Evolutionary conservation across 30 jellyfish, hydroid and myxozoan genomes (phyloP).

Genomic region (Chrysaora quinquecirrha): DNA sequence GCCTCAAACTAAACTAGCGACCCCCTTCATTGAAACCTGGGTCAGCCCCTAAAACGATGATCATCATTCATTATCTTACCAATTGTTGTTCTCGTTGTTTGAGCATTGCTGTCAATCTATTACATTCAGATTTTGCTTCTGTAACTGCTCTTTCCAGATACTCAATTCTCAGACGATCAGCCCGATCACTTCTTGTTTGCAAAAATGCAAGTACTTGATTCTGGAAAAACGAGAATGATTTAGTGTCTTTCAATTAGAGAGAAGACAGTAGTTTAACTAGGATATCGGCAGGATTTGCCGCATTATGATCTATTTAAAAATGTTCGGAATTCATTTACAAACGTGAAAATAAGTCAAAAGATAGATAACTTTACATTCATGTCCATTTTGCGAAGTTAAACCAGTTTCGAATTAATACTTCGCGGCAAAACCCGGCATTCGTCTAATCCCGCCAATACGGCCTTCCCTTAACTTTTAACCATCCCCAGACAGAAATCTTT

Average conservation of each 20-base stretch:
- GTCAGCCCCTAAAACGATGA: too few relatives aligned
- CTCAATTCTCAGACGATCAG: conserved; percentile 55
- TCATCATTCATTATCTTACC: not conserved
- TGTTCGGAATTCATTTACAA: not conserved
- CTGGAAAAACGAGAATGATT: conserved; percentile 9
- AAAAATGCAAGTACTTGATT: conserved; percentile 55
- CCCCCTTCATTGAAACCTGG: too few relatives aligned
- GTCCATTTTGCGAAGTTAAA: not conserved
- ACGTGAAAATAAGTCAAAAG: not conserved
- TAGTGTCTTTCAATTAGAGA: not conserved
- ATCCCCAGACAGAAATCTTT: too few relatives aligned
- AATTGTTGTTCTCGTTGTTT: conserved; percentile 7
- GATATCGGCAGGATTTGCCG: too few relatives aligned
- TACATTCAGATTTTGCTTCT: conserved; percentile 26
- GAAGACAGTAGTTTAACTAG: too few relatives aligned
- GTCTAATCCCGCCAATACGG: too few relatives aligned
- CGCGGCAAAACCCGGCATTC: too few relatives aligned
- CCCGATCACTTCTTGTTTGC: conserved; percentile 61
- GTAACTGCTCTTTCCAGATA: conserved; percentile 40
- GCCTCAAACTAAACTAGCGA: too few relatives aligned
- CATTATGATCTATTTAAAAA: not conserved
- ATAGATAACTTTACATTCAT: not conserved
- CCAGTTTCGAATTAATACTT: too few relatives aligned
- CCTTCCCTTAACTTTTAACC: too few relatives aligned
- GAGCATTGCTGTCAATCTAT: conserved; percentile 39